A percentile compares a stretch with the other conserved stretches of the same genome.
phyloP scores from a whole-genome alignment of 2,797 vertebrate species.

The Ctenochaetus hawaiiensis region DNA sequence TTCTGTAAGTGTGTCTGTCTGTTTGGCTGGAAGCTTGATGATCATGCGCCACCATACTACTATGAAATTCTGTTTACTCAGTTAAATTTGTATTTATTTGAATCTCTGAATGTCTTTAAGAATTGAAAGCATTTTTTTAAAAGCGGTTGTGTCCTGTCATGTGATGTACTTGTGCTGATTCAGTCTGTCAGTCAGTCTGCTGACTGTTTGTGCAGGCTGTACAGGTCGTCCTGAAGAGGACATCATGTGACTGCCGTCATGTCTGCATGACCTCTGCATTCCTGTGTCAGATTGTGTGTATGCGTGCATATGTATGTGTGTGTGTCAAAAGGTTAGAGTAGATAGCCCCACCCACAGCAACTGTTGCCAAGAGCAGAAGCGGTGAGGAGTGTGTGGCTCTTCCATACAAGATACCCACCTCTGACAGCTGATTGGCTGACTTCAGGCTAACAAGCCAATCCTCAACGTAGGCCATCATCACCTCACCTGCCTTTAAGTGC shows the following conservation, averaged over 20 bases:
- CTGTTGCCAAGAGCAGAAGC: slow-evolving; percentile 8
- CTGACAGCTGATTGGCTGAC: slow-evolving; percentile 50
- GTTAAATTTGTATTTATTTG: too few species aligned
- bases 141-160: not conserved
- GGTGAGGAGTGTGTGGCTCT: not conserved
- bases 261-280: slow-evolving; percentile 21
- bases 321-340: slow-evolving; percentile 10
- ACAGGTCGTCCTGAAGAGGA: slow-evolving; percentile 20
- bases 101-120: not conserved
- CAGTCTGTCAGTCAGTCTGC: slow-evolving; percentile 22
- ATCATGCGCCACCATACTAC: not conserved
- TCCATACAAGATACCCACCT: not conserved
- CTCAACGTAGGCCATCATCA: not conserved
- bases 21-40: not conserved
- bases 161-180: not conserved
- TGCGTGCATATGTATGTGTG: not conserved
- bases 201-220: slow-evolving; percentile 59
- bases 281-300: not conserved
- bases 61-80: not conserved
- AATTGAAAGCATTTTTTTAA: not conserved
- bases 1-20: not conserved
- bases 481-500: slow-evolving; percentile 13
- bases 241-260: not conserved
- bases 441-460: not conserved
- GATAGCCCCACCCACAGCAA: slow-evolving; percentile 5